Percentiles rank a stretch among this genome's conserved stretches.
phyloP scores from a whole-genome alignment of 2,888 invertebrate genomes.

The Stenotaenia linearis region DNA sequence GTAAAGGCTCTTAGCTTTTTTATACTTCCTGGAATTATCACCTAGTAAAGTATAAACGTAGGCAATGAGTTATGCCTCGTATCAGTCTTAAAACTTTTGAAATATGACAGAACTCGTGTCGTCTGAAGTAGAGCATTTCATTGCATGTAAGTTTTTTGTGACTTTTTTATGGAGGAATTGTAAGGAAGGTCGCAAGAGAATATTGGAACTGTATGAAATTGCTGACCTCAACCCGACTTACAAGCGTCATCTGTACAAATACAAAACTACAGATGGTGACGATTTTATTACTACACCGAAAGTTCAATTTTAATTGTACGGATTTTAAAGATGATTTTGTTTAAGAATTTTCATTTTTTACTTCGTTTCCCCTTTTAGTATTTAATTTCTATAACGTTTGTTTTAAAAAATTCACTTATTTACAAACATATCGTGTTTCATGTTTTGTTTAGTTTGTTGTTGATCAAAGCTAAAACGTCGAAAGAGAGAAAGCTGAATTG shows the following conservation, averaged over 20 bases:
- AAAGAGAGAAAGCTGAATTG: too few relatives aligned
- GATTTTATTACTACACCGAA: not conserved
- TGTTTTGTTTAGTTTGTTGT: too few relatives aligned
- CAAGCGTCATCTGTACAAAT: not conserved
- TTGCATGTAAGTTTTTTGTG: not conserved
- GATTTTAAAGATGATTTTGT: too few relatives aligned
- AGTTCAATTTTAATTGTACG: not conserved
- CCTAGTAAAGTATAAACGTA: not conserved
- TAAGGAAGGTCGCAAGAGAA: not conserved
- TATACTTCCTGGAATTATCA: not conserved
- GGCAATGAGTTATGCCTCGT: not conserved
- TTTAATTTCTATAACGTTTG: too few relatives aligned
- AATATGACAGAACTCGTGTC: not conserved
- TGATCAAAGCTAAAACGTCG: too few relatives aligned
- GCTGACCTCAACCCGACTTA: not conserved
- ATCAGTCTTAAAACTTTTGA: not conserved
- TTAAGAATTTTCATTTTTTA: too few relatives aligned
- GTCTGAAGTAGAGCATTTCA: not conserved
- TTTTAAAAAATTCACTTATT: too few relatives aligned
- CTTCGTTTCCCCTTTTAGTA: too few relatives aligned
- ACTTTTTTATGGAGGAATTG: not conserved
- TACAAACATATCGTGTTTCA: too few relatives aligned
- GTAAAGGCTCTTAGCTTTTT: not conserved
- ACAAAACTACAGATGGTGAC: not conserved
- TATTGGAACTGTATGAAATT: not conserved